phyloP scores from a whole-genome alignment of 2,113 vertebrate genomes.

The Synodontis membranacea region DNA sequence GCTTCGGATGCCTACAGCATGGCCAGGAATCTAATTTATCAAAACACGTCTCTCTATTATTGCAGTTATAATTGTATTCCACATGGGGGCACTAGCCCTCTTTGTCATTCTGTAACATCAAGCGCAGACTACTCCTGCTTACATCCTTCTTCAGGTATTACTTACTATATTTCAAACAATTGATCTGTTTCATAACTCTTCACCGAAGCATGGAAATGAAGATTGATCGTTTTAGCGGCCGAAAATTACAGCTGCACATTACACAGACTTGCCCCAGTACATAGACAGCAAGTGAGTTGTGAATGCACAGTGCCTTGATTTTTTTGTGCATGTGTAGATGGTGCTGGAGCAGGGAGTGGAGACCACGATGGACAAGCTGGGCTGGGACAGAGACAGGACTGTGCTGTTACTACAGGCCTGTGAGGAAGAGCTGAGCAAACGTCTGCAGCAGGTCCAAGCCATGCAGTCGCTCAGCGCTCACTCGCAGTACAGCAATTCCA shows the following conservation, averaged over 20 bases:
- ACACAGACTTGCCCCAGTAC: not conserved
- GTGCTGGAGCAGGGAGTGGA: conserved; percentile 63
- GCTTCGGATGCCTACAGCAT: not conserved
- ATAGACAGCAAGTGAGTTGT: not conserved
- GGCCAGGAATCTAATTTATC: not conserved
- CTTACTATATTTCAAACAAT: not conserved
- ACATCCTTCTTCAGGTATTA: not conserved
- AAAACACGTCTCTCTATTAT: not conserved
- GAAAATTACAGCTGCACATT: no score
- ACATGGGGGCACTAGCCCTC: conserved; percentile 41
- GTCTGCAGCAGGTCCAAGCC: conserved; percentile 69
- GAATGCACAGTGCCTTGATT: not conserved
- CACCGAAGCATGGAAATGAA: not conserved
- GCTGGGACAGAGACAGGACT: conserved; percentile 65
- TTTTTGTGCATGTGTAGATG: conserved; percentile 56
- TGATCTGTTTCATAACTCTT: not conserved
- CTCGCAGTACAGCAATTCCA: conserved; percentile 42
- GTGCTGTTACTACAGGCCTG: conserved; percentile 66
- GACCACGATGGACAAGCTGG: conserved; percentile 64
- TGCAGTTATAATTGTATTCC: conserved; percentile 28
- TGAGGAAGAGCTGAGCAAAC: conserved; percentile 63
- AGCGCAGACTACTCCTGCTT: not conserved
- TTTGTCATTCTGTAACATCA: not conserved
- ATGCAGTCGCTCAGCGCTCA: conserved; percentile 66
- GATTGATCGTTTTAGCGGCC: not conserved